Conservation (phyloP, 2,888 invertebrate genomes). For the Phyllotreta striolata region DNA sequence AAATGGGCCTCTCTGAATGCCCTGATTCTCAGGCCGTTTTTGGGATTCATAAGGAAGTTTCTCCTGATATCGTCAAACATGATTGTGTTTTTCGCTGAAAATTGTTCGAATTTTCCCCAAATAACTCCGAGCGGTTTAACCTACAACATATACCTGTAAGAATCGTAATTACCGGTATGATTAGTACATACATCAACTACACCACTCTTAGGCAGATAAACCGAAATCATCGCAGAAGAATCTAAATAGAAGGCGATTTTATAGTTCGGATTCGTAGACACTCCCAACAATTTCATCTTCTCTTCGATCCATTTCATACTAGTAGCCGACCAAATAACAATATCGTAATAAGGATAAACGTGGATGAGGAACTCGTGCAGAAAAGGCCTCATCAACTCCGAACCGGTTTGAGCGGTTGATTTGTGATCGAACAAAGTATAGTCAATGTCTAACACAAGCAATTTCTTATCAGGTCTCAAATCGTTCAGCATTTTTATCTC, state of each 20-base stretch:
- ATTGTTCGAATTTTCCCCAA: conserved; percentile 94
- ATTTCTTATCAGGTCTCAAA: conserved; percentile 83
- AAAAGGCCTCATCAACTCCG: conserved; percentile 92
- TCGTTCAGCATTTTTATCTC: conserved; percentile 83
- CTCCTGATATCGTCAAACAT: conserved; percentile 97
- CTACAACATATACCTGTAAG: conserved; percentile 60
- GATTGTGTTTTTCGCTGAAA: conserved; percentile 89
- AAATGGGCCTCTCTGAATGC: conserved; percentile 92
- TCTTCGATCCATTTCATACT: conserved; percentile 99
- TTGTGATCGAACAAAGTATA: conserved; percentile 96
- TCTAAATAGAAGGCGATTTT: conserved; percentile 94
- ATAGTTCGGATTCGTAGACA: conserved; percentile 81
- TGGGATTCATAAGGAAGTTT: conserved; percentile 98
- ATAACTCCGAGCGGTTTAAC: conserved; percentile 95
- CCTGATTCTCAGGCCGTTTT: conserved; percentile 88
- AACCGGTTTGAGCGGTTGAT: conserved; percentile 86
- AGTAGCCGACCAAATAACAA: conserved; percentile 98
- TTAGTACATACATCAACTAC: conserved; percentile 79
- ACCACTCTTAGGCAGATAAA: conserved; percentile 89
- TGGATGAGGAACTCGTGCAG: conserved; percentile 92
- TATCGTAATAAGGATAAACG: conserved; percentile 91
- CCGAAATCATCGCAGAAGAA: conserved; percentile 93
- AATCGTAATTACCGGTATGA: background rate
- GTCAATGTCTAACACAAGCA: conserved; percentile 94
- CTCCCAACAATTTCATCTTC: conserved; percentile 93